Percentiles rank a stretch among this genome's conserved stretches.
Evolutionary conservation across 2,113 vertebrate species (phyloP).

Genomic region (Gambusia holbrooki): DNA sequence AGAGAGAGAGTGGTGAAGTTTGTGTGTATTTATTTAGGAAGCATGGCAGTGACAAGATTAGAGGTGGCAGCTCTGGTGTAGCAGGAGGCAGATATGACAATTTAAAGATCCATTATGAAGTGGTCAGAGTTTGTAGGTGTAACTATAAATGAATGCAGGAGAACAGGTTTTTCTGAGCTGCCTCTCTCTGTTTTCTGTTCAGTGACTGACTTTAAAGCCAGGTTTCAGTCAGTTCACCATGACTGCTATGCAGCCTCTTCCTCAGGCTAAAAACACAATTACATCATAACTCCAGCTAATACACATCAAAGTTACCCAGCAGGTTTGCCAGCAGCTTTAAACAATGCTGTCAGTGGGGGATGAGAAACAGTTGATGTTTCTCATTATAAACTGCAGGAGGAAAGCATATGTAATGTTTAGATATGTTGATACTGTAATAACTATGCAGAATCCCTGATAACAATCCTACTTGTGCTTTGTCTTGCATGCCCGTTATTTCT

Average conservation of each 20-base stretch:
- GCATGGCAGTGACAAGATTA: neutral
- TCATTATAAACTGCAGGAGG: no score
- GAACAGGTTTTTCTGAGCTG: constrained; percentile 7
- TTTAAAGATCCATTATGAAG: no score
- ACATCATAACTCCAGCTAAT: constrained; percentile 63
- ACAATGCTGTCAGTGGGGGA: constrained; percentile 42
- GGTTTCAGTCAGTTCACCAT: neutral
- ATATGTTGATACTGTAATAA: neutral
- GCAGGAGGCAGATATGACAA: neutral
- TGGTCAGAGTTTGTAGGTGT: neutral
- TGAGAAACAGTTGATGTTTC: constrained; percentile 10
- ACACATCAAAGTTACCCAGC: constrained; percentile 60
- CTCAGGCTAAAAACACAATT: constrained; percentile 61
- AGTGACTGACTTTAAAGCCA: neutral
- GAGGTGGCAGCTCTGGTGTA: neutral
- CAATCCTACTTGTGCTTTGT: neutral
- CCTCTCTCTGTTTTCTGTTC: neutral
- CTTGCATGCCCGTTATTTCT: neutral
- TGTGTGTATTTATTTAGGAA: no score
- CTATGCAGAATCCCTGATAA: neutral
- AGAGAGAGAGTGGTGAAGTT: neutral
- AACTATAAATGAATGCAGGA: constrained; percentile 11
- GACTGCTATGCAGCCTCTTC: constrained; percentile 53
- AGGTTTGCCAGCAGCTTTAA: constrained; percentile 64
- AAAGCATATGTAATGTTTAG: neutral